Base-by-base conservation (phyloP, 2,113 vertebrate genomes). In the Neotoma lepida region DNA sequence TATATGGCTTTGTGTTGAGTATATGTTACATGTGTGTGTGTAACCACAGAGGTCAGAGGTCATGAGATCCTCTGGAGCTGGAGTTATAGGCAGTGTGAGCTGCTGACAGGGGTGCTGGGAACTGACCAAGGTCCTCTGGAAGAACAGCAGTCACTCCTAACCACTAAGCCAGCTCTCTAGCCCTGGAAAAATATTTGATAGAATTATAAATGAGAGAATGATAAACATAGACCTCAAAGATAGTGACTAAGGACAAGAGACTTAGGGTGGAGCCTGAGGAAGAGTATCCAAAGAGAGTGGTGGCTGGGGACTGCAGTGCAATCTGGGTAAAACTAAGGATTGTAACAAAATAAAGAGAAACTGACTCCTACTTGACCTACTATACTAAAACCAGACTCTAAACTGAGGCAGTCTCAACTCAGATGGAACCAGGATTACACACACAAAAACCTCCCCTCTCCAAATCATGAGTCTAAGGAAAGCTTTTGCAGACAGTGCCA, bases 401-500 rank as follows among this genome's bases (percentile, higher is more conserved):
- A 58, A 51, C 4, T 2, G 17, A 90, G 26, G 58, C 0, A 81
- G 54, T 35, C n/a, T 92, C 44, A 95, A 41, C 33, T 66, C 51
- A 87, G 28, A 73, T 22, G 73, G 77, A 94, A 91, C 71, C 0
- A 26, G 61, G 64, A 66, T 20, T 76, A 20, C 54, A 80, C 73
- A 20, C 54, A 80, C 73, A 74, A 85, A 15, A 33, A 30, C 3
- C 20, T n/a, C 35, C 22, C 54, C 54, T 24, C 20, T 17, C n/a
- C 54, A 58, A 82, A 61, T 41, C 56, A 87, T 49, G 33, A 63
- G 18, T 33, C 28, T 2, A 91, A 6, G 22, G 86, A 80, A 81
- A 95, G 49, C 76, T 88, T 91, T 88, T 33, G 61, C 9, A 93
- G n/a, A 88, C 44, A 93, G 85, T 95, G 95, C 94, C 92, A 68